A percentile compares a stretch with the other conserved stretches of the same genome.
phyloP scores from a whole-genome alignment of 1,140 invertebrate species.

The Euwallacea similis region DNA sequence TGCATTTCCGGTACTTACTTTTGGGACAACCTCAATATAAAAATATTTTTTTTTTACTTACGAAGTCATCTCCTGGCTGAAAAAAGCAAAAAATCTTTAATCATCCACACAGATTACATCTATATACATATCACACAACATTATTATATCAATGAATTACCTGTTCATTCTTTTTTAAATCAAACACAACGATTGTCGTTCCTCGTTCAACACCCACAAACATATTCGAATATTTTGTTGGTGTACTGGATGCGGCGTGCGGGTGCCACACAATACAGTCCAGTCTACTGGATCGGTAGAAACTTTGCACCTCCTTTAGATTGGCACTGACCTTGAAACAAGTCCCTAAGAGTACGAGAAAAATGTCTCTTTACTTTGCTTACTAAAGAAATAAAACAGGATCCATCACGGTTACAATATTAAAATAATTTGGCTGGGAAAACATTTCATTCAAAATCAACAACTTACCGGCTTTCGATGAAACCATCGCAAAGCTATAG shows the following conservation, averaged over 20 bases:
- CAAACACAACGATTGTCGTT: constrained; percentile 58
- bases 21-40: no score
- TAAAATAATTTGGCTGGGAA: not conserved
- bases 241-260: constrained; percentile 55
- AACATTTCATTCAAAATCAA: not conserved
- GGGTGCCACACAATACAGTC: constrained; percentile 66
- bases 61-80: no score
- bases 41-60: no score
- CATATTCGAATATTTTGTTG: constrained; percentile 63
- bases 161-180: not conserved
- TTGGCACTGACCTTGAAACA: no score
- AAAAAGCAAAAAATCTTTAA: no score
- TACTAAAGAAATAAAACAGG: no score
- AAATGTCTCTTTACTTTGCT: no score
- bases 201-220: constrained; percentile 58
- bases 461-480: constrained; percentile 24
- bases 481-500: constrained; percentile 61
- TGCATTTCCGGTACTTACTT: no score
- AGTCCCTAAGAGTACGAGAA: no score
- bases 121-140: not conserved
- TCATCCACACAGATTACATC: no score
- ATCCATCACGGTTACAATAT: no score
- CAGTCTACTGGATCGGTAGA: not conserved
- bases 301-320: no score
- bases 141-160: not conserved